Conservation (phyloP, 2,888 invertebrate genomes). For the Idaea dimidiata region DNA sequence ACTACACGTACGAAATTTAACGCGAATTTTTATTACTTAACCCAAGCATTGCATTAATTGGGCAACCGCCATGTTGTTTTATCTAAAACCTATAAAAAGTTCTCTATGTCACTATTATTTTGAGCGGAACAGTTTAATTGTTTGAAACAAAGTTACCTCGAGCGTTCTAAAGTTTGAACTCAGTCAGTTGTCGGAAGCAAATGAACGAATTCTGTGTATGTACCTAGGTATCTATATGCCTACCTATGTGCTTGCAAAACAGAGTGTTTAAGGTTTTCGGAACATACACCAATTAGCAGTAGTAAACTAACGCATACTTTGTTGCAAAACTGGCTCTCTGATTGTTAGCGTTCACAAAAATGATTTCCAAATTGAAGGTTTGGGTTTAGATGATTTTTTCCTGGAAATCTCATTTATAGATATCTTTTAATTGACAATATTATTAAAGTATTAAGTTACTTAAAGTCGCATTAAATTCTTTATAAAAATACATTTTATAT, state of each 20-base stretch:
- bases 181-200: conserved; percentile 6
- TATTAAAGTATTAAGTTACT: no score
- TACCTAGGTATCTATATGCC: background rate
- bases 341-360: background rate
- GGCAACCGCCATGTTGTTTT: no score
- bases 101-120: background rate
- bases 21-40: no score
- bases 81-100: background rate
- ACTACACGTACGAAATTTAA: no score
- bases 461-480: no score
- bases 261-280: conserved; percentile 18
- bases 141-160: background rate
- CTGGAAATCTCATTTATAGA: background rate
- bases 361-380: background rate
- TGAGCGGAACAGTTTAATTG: background rate
- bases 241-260: background rate
- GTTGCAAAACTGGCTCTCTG: background rate
- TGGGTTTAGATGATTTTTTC: background rate
- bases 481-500: no score
- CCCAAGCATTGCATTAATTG: no score
- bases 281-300: conserved; percentile 15
- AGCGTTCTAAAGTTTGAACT: background rate
- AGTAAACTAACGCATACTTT: conserved; percentile 10
- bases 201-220: conserved; percentile 4
- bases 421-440: no score